Base-by-base conservation (phyloP, 1,140 invertebrate genomes). In the Diabrotica virgifera region DNA sequence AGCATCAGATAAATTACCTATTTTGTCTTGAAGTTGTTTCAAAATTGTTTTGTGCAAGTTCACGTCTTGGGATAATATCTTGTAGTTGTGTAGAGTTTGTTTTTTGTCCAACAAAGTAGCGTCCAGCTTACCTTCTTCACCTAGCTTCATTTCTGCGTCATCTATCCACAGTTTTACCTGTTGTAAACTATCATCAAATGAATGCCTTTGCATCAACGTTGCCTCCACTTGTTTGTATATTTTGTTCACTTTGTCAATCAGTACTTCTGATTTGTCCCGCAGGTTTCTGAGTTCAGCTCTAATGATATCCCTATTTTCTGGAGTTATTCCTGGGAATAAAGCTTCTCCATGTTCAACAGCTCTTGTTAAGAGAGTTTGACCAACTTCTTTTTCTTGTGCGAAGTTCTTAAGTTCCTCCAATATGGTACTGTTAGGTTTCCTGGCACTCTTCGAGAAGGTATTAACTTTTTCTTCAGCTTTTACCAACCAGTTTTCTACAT, bases 141-240 rank as follows among this genome's bases (percentile, higher is more conserved):
- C 85, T 9, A 91, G 79, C 77, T 91, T 90, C 36, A 84, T 82
- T 72, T 89, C 85, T 0, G 85, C 84, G 66, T 94, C 91, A 40
- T 84, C 82, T 6, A 96, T 83, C 89, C 93, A 96, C 73, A 89
- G 86, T 68, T 88, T 87, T 5, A 91, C 86, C 81, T 95, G 91
- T 58, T 86, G 86, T 69, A 91, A 91, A 67, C 91, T 95, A 72
- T 96, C 94, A 74, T 96, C 93, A 75, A 96, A 94, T 0, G 92
- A 94, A 6, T 92, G 92, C 75, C 92, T 85, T 70, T 95, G 90
- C 74, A 95, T 90, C 50, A 95, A 86, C 35, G 91, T 88, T 14
- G 86, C 90, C 81, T 96, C 93, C 46, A 95, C 87, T 70, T 88
- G 87, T 77, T 96, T 95, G 64, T 94, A 87, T 6, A 95, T 86